Percentiles rank a stretch among this genome's conserved stretches.
Evolutionary conservation across 2,797 vertebrate genomes (phyloP).

Genomic region (Apodemus agrarius): DNA sequence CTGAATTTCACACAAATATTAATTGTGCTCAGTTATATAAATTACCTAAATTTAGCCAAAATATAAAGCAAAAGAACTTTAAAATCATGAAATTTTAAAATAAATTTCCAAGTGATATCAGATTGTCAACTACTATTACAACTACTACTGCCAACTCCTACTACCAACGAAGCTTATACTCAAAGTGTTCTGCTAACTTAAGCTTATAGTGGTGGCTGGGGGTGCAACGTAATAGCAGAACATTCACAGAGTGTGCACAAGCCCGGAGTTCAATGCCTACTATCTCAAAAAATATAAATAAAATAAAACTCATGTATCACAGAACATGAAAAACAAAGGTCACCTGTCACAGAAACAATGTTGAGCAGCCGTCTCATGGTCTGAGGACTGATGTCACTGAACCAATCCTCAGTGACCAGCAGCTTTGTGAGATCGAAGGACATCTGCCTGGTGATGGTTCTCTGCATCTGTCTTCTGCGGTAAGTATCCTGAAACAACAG

Average conservation of each 20-base stretch:
- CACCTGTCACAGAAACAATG: slow-evolving; percentile 98
- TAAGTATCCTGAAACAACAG: slow-evolving; percentile 92
- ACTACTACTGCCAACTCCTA: not conserved
- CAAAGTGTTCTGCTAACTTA: not conserved
- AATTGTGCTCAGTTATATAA: not conserved
- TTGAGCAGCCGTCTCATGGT: slow-evolving; percentile 97
- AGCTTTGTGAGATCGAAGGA: slow-evolving; percentile 97
- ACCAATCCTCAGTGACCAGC: slow-evolving; percentile 98
- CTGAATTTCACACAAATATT: slow-evolving; percentile 16
- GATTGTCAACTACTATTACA: not conserved
- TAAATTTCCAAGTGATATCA: not conserved
- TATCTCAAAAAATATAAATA: not conserved
- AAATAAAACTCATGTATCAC: not conserved
- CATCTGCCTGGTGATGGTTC: slow-evolving; percentile 96
- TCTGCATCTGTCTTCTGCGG: slow-evolving; percentile 94
- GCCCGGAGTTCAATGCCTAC: not conserved
- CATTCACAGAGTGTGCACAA: not conserved
- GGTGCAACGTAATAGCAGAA: not conserved
- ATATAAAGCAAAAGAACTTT: not conserved
- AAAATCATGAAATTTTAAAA: not conserved
- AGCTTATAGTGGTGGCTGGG: too few species aligned
- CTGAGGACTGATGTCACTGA: slow-evolving; percentile 98
- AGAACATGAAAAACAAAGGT: not conserved
- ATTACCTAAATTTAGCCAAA: slow-evolving; percentile 32
- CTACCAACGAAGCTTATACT: not conserved